A percentile compares a stretch with the other conserved stretches of the same genome.
Conservation (phyloP, 2,113 vertebrate species). For the Chitala chitala region DNA sequence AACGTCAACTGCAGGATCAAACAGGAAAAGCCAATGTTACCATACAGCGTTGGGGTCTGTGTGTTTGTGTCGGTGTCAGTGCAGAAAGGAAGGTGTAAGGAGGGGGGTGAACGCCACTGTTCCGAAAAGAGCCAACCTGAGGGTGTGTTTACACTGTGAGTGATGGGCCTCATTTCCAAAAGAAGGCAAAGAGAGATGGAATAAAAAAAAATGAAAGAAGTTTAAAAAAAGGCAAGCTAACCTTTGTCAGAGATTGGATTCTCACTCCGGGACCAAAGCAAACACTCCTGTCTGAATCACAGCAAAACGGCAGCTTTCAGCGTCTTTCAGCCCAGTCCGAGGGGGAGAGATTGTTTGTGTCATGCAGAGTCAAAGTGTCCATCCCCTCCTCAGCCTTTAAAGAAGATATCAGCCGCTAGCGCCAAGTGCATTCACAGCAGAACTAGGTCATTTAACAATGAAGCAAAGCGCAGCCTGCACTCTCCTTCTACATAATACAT, state of each 20-base stretch:
- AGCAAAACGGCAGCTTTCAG: conserved; percentile 57
- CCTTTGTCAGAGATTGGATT: conserved; percentile 50
- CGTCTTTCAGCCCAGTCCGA: conserved; percentile 48
- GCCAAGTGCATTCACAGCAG: conserved; percentile 66
- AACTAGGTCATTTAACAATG: conserved; percentile 98
- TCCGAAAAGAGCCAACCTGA: conserved; percentile 52
- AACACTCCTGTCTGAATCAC: conserved; percentile 50
- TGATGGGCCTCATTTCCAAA: conserved; percentile 41
- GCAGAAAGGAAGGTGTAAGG: not conserved
- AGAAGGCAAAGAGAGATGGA: conserved; percentile 27
- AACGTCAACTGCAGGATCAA: conserved; percentile 19
- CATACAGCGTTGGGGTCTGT: conserved; percentile 34
- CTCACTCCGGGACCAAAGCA: conserved; percentile 58
- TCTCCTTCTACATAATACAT: conserved; percentile 95
- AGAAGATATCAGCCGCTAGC: conserved; percentile 61
- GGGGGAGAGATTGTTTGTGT: conserved; percentile 62
- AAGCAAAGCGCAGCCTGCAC: conserved; percentile 78
- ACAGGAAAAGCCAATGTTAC: conserved; percentile 41
- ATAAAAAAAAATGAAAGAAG: not conserved
- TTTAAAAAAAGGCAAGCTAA: conserved; percentile 36
- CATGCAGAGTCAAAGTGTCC: conserved; percentile 65
- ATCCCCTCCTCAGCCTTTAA: conserved; percentile 64
- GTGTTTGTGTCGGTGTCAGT: conserved; percentile 33
- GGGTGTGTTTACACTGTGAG: conserved; percentile 39
- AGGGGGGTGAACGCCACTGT: conserved; percentile 54